Percentiles rank a stretch among this genome's conserved stretches.
Evolutionary conservation across 2,797 vertebrate genomes (phyloP).

Genomic region (Rhincodon typus): DNA sequence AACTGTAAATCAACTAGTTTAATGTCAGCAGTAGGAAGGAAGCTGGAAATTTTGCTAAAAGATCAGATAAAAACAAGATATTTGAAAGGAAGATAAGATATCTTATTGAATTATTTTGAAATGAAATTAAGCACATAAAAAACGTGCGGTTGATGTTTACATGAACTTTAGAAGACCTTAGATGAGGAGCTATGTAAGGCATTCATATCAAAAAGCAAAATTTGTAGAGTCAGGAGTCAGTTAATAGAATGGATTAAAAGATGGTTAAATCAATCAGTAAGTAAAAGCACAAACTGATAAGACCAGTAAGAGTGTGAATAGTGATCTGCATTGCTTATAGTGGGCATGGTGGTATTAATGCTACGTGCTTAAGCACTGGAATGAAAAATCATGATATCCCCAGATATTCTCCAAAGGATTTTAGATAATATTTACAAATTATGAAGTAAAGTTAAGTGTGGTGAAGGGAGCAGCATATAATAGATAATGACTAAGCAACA

Average conservation of each 20-base stretch:
- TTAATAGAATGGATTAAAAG: background rate
- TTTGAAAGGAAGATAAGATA: background rate
- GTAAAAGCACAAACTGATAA: background rate
- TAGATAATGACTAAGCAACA: background rate
- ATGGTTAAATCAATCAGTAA: background rate
- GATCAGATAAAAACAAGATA: background rate
- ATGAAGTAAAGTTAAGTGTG: background rate
- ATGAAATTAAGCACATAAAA: background rate
- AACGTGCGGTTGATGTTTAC: background rate
- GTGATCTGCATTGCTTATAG: background rate
- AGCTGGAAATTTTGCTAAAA: background rate
- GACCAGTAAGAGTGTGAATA: background rate
- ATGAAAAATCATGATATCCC: too few relatives aligned
- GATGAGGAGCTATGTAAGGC: background rate
- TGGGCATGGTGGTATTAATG: background rate
- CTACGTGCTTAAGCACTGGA: background rate
- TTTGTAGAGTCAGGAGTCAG: background rate
- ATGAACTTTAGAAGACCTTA: background rate
- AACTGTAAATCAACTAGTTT: background rate
- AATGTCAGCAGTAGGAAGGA: background rate
- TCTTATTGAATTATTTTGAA: background rate
- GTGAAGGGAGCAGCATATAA: background rate
- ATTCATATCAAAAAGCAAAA: background rate
- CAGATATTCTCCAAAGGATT: too few relatives aligned
- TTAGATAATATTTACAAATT: background rate